Percentiles rank a stretch among this genome's conserved stretches.
Conservation (phyloP, 2,113 vertebrate genomes). For the Nymphicus hollandicus region DNA sequence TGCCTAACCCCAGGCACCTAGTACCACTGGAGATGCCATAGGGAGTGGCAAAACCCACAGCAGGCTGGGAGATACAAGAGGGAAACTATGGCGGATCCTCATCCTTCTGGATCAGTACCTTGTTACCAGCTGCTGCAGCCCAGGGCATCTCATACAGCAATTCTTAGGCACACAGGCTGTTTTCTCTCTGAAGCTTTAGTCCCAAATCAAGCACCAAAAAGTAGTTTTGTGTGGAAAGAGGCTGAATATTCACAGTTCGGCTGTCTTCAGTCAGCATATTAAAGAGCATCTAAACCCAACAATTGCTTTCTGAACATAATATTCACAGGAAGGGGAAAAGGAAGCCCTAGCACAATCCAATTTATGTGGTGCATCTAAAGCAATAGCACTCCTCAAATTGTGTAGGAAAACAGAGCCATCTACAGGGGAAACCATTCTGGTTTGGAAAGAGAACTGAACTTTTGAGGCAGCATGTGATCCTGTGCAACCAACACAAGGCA, state of each 20-base stretch:
- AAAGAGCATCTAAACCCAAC: background rate
- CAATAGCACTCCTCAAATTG: background rate
- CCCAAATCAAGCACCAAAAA: background rate
- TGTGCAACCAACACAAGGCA: background rate
- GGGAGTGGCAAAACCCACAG: background rate
- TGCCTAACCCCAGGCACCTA: background rate
- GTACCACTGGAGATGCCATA: background rate
- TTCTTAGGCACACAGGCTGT: background rate
- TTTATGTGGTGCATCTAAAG: background rate
- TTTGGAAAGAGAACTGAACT: background rate
- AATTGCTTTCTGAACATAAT: background rate
- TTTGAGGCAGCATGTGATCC: accelerated
- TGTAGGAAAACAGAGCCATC: slow-evolving; percentile 62
- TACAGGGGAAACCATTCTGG: slow-evolving; percentile 27
- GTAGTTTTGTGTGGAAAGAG: background rate
- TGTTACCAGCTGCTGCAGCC: background rate
- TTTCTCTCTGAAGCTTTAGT: background rate
- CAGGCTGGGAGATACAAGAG: background rate
- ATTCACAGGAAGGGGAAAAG: background rate
- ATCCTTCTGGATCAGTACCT: background rate
- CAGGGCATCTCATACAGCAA: background rate
- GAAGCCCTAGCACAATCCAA: background rate
- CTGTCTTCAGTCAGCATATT: accelerated
- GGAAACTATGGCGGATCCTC: background rate
- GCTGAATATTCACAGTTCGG: background rate